These are phyloP conservation scores for Phalacrocorax aristotelis DNA, from an alignment of 2,113 vertebrate species.

Conservation along the genomic window DNA sequence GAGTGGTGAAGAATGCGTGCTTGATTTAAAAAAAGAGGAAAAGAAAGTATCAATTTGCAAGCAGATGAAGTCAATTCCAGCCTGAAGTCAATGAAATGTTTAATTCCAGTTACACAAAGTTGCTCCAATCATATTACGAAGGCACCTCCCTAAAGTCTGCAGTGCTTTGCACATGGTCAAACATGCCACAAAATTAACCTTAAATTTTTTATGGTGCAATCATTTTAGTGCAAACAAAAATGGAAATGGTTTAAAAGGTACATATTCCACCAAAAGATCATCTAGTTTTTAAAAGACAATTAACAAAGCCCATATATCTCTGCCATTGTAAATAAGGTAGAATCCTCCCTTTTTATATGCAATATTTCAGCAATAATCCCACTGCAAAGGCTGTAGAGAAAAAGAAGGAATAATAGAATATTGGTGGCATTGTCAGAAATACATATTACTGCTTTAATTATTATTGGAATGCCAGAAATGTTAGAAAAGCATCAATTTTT, in stretches of 20 bases:
- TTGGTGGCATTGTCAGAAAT: background rate
- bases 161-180: background rate
- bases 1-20: slow-evolving; percentile 54
- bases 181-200: background rate
- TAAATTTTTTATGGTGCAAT: slow-evolving; percentile 4
- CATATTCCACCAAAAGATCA: background rate
- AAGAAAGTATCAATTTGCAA: slow-evolving; percentile 59
- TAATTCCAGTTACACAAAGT: slow-evolving; percentile 47
- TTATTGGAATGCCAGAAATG: background rate
- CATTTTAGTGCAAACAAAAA: slow-evolving; percentile 20
- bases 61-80: slow-evolving; percentile 56
- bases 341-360: background rate
- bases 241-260: slow-evolving; percentile 1
- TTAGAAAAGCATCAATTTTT: background rate
- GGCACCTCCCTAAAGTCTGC: background rate
- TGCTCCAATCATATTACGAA: background rate
- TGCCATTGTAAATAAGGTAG: background rate
- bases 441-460: background rate
- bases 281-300: slow-evolving; percentile 6
- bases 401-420: background rate
- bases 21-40: slow-evolving; percentile 69
- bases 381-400: background rate
- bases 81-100: slow-evolving; percentile 54
- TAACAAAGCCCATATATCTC: background rate
- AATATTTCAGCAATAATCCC: background rate